Conservation (phyloP, 1,140 invertebrate species). For the Frieseomelitta varia region DNA sequence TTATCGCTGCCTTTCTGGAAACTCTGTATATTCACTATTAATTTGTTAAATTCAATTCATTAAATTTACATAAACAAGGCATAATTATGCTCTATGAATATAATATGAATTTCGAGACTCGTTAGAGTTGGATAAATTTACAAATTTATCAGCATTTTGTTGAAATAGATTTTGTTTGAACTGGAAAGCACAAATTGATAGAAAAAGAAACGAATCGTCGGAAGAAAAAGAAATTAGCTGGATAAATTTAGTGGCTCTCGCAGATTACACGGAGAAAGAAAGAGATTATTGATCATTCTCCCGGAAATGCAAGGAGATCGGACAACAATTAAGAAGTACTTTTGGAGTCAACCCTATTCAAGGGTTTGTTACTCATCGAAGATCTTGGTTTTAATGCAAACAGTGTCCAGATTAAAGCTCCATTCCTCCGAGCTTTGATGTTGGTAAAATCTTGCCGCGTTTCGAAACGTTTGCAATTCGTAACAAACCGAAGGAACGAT, state of each 20-base stretch:
- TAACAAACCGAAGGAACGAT: no score
- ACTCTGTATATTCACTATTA: not conserved
- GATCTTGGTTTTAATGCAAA: constrained; percentile 21
- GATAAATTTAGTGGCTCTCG: not conserved
- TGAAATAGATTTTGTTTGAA: not conserved
- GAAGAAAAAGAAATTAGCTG: not conserved
- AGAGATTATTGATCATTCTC: constrained; percentile 10
- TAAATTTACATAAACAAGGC: not conserved
- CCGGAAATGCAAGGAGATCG: not conserved
- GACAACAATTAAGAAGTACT: constrained; percentile 28
- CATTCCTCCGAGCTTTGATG: not conserved
- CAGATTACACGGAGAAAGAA: not conserved
- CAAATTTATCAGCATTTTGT: not conserved
- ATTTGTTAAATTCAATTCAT: not conserved
- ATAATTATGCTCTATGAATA: not conserved
- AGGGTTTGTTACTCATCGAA: not conserved
- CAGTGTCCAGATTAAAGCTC: not conserved
- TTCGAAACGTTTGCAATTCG: not conserved
- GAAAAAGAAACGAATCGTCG: no score
- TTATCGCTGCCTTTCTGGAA: not conserved
- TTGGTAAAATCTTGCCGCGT: no score
- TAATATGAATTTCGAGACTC: not conserved
- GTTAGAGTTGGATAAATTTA: not conserved
- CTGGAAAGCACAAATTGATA: not conserved
- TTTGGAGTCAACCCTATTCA: constrained; percentile 7